These are phyloP conservation scores for Dasysyrphus albostriatus DNA, from an alignment of 2,888 invertebrate species.

Conservation along the genomic window DNA sequence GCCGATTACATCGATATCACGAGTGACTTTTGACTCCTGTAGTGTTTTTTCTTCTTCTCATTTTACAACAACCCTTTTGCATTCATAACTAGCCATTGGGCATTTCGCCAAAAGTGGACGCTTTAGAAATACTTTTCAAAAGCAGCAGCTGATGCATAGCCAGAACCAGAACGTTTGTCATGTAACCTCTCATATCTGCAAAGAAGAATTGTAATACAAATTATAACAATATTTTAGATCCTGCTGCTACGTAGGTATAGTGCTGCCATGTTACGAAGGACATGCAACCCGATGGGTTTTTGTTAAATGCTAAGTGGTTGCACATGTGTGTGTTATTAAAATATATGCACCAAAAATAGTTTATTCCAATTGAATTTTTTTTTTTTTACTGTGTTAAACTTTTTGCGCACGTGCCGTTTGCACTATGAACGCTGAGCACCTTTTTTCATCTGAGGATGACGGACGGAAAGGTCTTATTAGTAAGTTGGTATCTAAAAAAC, in stretches of 20 bases:
- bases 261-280: conserved; percentile 3
- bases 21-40: conserved; percentile 63
- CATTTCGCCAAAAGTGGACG: conserved; percentile 44
- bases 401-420: conserved; percentile 57
- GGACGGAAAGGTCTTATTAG: conserved; percentile 24
- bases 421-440: neutral
- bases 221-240: conserved; percentile 52
- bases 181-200: conserved; percentile 31
- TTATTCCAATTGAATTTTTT: conserved; percentile 37
- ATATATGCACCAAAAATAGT: conserved; percentile 58
- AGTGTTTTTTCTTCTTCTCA: neutral
- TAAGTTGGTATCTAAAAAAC: conserved; percentile 35
- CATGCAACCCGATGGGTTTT: conserved; percentile 39
- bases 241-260: neutral
- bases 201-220: conserved; percentile 48
- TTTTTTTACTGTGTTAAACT: neutral
- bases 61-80: conserved; percentile 27
- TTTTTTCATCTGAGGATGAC: neutral
- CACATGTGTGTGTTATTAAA: conserved; percentile 61
- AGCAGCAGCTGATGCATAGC: conserved; percentile 53
- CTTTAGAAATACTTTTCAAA: neutral
- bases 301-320: conserved; percentile 48
- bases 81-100: conserved; percentile 44
- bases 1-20: conserved; percentile 60
- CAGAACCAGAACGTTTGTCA: conserved; percentile 21